Percentiles rank a stretch among this genome's conserved stretches.
phyloP scores from a whole-genome alignment of 2,797 vertebrate genomes.

The Eremophila alpestris region DNA sequence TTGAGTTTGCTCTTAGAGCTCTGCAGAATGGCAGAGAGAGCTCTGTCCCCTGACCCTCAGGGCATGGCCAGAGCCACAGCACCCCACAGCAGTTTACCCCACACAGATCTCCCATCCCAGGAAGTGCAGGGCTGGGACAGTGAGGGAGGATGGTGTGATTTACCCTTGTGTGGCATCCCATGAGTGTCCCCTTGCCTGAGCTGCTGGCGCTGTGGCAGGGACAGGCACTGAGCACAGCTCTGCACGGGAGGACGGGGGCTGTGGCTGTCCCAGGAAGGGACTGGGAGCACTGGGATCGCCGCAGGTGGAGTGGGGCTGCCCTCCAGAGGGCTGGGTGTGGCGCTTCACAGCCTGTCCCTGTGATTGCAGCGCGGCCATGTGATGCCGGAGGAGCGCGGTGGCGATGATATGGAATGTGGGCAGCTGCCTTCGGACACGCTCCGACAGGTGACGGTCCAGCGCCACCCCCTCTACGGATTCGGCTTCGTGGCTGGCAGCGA shows the following conservation, averaged over 20 bases:
- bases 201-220: neutral
- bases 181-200: accelerated
- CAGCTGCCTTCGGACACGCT: slow-evolving; percentile 90
- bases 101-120: too few species aligned
- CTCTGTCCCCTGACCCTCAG: neutral
- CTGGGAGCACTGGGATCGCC: neutral
- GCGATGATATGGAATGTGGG: slow-evolving; percentile 96
- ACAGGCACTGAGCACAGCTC: accelerated
- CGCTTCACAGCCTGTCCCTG: slow-evolving; percentile 20
- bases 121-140: neutral
- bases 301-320: neutral
- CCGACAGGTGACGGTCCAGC: slow-evolving; percentile 91
- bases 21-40: neutral
- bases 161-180: accelerated
- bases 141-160: neutral
- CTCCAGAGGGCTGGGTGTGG: neutral
- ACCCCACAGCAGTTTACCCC: neutral
- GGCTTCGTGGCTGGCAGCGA: slow-evolving; percentile 96
- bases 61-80: neutral
- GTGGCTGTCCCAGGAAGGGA: neutral
- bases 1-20: neutral
- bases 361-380: slow-evolving; percentile 83
- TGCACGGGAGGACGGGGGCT: neutral
- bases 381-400: slow-evolving; percentile 87
- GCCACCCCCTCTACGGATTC: slow-evolving; percentile 90